Evolutionary conservation across 2,888 invertebrate species (phyloP).

Genomic region (Apomyelois bistriatella): DNA sequence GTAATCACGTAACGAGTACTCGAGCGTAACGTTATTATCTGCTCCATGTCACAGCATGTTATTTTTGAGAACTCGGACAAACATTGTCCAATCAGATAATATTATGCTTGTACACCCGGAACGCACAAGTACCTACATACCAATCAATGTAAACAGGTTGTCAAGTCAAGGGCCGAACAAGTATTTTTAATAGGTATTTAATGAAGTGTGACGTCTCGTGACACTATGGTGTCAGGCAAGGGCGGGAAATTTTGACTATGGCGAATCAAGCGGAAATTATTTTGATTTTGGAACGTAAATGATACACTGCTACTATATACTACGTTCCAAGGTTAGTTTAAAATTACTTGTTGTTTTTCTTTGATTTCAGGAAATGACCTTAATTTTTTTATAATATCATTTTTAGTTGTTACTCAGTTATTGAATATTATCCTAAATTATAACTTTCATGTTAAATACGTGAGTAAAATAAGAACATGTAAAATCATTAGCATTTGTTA

Average conservation of each 20-base stretch:
- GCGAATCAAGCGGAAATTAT: background rate
- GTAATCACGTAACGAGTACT: background rate
- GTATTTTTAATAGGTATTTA: slow-evolving; percentile 1
- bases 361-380: no score
- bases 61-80: background rate
- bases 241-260: no score
- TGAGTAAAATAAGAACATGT: no score
- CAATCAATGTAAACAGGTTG: slow-evolving; percentile 2
- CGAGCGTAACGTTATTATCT: background rate
- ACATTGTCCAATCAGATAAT: background rate
- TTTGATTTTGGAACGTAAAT: background rate
- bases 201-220: slow-evolving; percentile 1
- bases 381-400: no score
- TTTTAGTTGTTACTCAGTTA: no score
- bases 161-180: slow-evolving; percentile 3
- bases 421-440: no score
- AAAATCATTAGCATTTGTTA: no score
- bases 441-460: no score
- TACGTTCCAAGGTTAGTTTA: background rate
- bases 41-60: background rate
- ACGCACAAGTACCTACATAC: background rate
- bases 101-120: background rate
- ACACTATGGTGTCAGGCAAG: background rate
- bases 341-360: background rate
- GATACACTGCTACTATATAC: no score